phyloP scores from a whole-genome alignment of 92 coral and sea anemone genomes.

The Zoanthus gigantus region DNA sequence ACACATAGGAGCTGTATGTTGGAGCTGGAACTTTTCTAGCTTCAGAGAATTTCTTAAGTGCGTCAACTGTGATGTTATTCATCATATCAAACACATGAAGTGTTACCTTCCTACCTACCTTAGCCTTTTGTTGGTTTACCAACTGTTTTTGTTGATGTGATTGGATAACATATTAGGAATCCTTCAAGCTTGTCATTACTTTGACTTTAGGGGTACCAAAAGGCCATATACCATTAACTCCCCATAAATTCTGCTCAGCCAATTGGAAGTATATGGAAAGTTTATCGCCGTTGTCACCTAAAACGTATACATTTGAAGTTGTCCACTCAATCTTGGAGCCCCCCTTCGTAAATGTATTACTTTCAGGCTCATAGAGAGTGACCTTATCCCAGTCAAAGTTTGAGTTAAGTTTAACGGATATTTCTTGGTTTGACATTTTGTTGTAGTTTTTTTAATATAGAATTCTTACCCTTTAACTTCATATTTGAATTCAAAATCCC shows the following conservation, averaged over 20 bases:
- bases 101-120: neutral
- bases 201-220: neutral
- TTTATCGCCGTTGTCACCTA: neutral
- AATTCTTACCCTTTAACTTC: too few relatives aligned
- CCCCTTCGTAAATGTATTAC: neutral
- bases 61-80: neutral
- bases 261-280: neutral
- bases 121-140: too few relatives aligned
- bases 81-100: neutral
- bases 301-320: neutral
- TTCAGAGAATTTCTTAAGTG: conserved; percentile 2
- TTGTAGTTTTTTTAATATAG: too few relatives aligned
- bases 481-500: too few relatives aligned
- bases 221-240: neutral
- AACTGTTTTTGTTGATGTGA: neutral
- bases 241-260: neutral
- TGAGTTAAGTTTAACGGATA: neutral
- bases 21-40: neutral
- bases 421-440: neutral
- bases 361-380: neutral
- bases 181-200: conserved; percentile 6
- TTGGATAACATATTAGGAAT: conserved; percentile 14
- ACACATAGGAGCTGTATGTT: neutral
- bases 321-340: neutral
- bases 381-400: neutral